A percentile compares a stretch with the other conserved stretches of the same genome.
These are phyloP conservation scores for Drosophila hawaiiensis DNA, from an alignment of 2,888 invertebrate genomes.

Conservation along the genomic window DNA sequence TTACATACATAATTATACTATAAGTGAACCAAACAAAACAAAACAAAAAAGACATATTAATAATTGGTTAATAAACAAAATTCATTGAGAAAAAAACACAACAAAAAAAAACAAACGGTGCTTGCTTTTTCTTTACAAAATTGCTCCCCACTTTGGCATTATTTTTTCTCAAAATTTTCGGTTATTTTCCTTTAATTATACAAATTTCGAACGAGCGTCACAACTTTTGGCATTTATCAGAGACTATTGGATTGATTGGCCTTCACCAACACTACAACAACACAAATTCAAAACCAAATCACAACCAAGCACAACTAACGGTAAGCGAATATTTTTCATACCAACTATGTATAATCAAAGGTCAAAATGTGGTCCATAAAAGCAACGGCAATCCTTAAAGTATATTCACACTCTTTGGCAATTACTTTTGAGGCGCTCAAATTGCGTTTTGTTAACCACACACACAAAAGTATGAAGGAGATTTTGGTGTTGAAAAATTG, in stretches of 20 bases:
- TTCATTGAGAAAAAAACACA: constrained; percentile 59
- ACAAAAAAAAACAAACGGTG: constrained; percentile 45
- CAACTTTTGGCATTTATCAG: constrained; percentile 61
- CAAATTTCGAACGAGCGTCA: constrained; percentile 11
- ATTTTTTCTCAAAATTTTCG: constrained; percentile 2
- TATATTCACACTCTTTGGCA: constrained; percentile 46
- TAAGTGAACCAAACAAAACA: constrained; percentile 66
- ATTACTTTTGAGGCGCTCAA: constrained; percentile 39
- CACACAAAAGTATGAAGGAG: constrained; percentile 7
- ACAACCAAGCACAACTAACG: constrained; percentile 47
- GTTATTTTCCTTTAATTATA: constrained; percentile 16
- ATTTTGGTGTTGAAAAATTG: constrained; percentile 60
- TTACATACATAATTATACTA: constrained; percentile 75
- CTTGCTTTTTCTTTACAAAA: constrained; percentile 75
- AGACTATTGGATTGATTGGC: constrained; percentile 59
- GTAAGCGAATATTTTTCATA: constrained; percentile 52
- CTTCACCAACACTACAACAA: constrained; percentile 48
- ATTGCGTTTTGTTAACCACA: constrained; percentile 47
- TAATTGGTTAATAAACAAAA: constrained; percentile 81
- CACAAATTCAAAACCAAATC: constrained; percentile 31
- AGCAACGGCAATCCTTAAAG: constrained; percentile 28
- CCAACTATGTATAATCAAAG: constrained; percentile 13
- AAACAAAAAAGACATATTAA: constrained; percentile 58
- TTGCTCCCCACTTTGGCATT: constrained; percentile 51
- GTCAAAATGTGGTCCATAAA: constrained; percentile 6